A percentile compares a stretch with the other conserved stretches of the same genome.
phyloP scores from a whole-genome alignment of 1,140 invertebrate species.

The Aphelinus atriplicis region DNA sequence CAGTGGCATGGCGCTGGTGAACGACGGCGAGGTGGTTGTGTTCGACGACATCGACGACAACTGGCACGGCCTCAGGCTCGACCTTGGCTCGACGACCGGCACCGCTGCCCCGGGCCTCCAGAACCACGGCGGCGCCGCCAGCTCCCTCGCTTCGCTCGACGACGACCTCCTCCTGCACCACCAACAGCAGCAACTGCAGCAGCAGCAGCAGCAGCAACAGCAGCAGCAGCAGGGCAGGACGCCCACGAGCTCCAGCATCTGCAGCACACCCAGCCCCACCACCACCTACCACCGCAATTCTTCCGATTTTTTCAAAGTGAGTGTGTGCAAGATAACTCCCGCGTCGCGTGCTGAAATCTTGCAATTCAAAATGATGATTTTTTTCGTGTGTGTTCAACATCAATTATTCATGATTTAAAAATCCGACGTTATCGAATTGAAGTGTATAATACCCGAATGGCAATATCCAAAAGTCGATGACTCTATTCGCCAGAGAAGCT shows the following conservation, averaged over 20 bases:
- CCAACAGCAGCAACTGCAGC: constrained; percentile 47
- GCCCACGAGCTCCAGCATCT: constrained; percentile 59
- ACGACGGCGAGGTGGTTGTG: constrained; percentile 79
- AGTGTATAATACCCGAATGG: no score
- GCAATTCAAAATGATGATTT: no score
- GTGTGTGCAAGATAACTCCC: no score
- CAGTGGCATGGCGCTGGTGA: constrained; percentile 67
- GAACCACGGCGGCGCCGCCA: background rate
- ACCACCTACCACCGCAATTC: constrained; percentile 64
- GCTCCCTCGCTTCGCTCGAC: background rate
- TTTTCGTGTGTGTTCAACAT: no score
- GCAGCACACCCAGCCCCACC: constrained; percentile 63
- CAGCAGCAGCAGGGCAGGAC: constrained; percentile 55
- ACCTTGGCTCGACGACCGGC: constrained; percentile 48
- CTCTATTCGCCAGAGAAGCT: no score
- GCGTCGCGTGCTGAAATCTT: no score
- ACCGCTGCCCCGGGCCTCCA: background rate
- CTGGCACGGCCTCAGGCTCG: constrained; percentile 69
- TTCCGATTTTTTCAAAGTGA: constrained; percentile 68
- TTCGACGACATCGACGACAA: constrained; percentile 85
- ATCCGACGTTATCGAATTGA: no score
- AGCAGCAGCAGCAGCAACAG: constrained; percentile 55
- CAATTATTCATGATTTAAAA: no score
- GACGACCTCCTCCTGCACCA: constrained; percentile 15
- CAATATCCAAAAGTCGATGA: no score